A percentile compares a stretch with the other conserved stretches of the same genome.
Conservation (phyloP, 2,888 invertebrate species). For the Caenorhabditis doughertyi region DNA sequence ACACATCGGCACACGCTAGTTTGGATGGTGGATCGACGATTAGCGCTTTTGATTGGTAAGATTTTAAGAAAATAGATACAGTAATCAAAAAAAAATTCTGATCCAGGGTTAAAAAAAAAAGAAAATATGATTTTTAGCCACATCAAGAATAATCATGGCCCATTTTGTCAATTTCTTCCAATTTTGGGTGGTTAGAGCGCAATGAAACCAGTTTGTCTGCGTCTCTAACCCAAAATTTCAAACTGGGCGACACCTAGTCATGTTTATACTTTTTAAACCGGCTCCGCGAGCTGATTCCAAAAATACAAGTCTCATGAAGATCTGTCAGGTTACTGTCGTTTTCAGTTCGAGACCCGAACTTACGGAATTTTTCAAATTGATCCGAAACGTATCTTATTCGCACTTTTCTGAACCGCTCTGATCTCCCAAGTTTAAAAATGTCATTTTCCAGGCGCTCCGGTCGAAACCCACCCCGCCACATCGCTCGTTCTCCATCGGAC, state of each 20-base stretch:
- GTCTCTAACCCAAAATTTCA: too few relatives aligned
- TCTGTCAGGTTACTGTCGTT: background rate
- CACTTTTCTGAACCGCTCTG: background rate
- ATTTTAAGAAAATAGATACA: background rate
- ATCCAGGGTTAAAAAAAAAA: too few relatives aligned
- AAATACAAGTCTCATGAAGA: too few relatives aligned
- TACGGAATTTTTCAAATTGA: background rate
- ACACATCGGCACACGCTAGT: slow-evolving; percentile 68
- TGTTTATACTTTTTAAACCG: too few relatives aligned
- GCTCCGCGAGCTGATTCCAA: too few relatives aligned
- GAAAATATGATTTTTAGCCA: too few relatives aligned
- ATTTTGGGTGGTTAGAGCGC: too few relatives aligned
- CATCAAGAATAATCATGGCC: too few relatives aligned
- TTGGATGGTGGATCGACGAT: slow-evolving; percentile 59
- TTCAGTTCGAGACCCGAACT: background rate
- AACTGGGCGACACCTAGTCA: background rate
- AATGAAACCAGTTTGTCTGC: too few relatives aligned
- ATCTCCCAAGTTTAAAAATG: background rate
- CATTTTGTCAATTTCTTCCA: too few relatives aligned
- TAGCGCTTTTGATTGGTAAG: slow-evolving; percentile 58
- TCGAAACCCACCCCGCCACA: background rate
- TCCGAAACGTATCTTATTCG: background rate
- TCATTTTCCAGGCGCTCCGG: slow-evolving; percentile 31
- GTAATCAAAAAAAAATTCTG: too few relatives aligned
- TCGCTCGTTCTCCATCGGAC: slow-evolving; percentile 32